Conservation (phyloP, 1,140 invertebrate species). For the Sitophilus oryzae region DNA sequence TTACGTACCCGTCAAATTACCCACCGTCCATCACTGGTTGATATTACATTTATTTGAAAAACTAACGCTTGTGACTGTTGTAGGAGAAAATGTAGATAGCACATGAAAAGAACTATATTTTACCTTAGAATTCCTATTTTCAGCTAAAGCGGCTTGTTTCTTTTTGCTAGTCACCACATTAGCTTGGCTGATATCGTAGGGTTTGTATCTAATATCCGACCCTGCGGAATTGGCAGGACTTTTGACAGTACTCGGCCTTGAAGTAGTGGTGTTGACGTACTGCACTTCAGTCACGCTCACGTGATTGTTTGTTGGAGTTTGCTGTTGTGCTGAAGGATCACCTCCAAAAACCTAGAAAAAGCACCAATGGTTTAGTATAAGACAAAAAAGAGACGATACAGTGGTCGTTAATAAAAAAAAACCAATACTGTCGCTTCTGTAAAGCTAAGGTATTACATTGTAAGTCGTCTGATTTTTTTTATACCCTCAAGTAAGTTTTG, state of each 20-base stretch:
- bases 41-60: too few species aligned
- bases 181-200: slow-evolving; percentile 62
- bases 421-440: too few species aligned
- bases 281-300: slow-evolving; percentile 41
- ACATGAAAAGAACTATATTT: too few species aligned
- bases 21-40: too few species aligned
- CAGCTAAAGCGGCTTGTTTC: slow-evolving; percentile 43
- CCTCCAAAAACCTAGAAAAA: slow-evolving; percentile 38
- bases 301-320: slow-evolving; percentile 32
- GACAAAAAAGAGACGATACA: not conserved
- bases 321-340: slow-evolving; percentile 36
- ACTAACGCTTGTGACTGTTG: too few species aligned
- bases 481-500: too few species aligned
- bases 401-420: too few species aligned
- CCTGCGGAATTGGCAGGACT: slow-evolving; percentile 51
- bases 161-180: slow-evolving; percentile 49
- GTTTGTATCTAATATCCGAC: slow-evolving; percentile 62
- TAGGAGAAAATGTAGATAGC: too few species aligned
- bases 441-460: too few species aligned
- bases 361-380: not conserved
- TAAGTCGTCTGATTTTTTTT: too few species aligned
- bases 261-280: slow-evolving; percentile 44
- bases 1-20: too few species aligned
- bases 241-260: slow-evolving; percentile 48
- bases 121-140: slow-evolving; percentile 45